These are phyloP conservation scores for Sardina pilchardus DNA, from an alignment of 2,113 vertebrate genomes.

Conservation along the genomic window DNA sequence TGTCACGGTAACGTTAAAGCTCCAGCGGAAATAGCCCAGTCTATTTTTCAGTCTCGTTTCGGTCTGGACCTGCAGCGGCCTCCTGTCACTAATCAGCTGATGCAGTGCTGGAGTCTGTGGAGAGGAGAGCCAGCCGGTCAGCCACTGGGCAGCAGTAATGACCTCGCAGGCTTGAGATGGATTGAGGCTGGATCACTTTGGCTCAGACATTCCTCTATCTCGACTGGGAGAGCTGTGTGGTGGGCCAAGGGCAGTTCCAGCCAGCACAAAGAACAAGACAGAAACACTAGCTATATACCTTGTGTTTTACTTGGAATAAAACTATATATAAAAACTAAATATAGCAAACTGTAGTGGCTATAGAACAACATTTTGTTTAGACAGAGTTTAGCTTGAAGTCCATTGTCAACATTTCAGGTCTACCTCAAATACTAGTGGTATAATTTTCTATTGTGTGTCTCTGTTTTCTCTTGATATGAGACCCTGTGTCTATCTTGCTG, in stretches of 20 bases:
- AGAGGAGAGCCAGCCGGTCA: not conserved
- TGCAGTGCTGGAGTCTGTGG: not conserved
- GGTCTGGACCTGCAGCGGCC: not conserved
- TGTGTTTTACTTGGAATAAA: not conserved
- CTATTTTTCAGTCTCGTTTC: not conserved
- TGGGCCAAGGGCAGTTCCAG: not conserved
- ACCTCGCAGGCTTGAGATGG: not conserved
- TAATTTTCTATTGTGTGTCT: no score
- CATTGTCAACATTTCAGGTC: not conserved
- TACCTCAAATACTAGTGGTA: no score
- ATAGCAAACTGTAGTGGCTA: no score
- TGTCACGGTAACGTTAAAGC: not conserved
- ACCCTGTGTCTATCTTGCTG: not conserved
- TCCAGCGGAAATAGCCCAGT: not conserved
- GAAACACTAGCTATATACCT: no score
- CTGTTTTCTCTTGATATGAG: no score
- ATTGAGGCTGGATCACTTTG: conserved; percentile 2
- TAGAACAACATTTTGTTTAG: not conserved
- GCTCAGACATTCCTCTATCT: not conserved
- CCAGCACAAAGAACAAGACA: not conserved
- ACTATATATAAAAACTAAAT: no score
- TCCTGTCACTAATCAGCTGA: not conserved
- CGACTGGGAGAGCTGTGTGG: not conserved
- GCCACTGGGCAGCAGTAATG: not conserved
- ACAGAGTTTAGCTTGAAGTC: not conserved